These are phyloP conservation scores for Cetonia aurata DNA, from an alignment of 2,888 invertebrate species.

Conservation along the genomic window DNA sequence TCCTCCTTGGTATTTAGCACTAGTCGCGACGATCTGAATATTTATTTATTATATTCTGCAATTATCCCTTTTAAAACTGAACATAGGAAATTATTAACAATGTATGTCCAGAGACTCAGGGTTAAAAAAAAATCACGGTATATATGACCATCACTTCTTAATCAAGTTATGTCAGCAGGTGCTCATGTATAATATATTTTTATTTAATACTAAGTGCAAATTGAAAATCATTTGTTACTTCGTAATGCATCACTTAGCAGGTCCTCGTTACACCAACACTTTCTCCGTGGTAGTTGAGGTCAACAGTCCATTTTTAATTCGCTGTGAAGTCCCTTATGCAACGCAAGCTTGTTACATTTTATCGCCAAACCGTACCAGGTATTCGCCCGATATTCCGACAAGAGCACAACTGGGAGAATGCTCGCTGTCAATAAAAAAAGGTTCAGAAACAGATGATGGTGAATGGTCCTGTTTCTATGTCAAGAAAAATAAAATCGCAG, in stretches of 20 bases:
- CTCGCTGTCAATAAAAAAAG: conserved; percentile 27
- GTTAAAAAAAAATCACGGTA: too few species aligned
- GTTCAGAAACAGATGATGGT: conserved; percentile 46
- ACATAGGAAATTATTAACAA: too few species aligned
- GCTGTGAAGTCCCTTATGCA: conserved; percentile 49
- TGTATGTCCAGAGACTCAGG: too few species aligned
- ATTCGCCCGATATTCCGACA: conserved; percentile 26
- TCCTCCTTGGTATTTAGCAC: too few species aligned
- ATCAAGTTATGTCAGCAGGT: neutral
- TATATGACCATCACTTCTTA: neutral
- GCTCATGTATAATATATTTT: too few species aligned
- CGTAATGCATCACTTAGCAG: neutral
- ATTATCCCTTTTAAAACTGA: too few species aligned
- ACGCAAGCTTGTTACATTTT: conserved; percentile 48
- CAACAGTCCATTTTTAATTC: conserved; percentile 40
- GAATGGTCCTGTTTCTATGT: conserved; percentile 50
- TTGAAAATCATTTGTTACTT: too few species aligned
- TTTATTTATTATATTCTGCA: too few species aligned
- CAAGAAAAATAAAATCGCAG: conserved; percentile 44
- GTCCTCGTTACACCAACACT: neutral
- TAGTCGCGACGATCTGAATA: too few species aligned
- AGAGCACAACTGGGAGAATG: conserved; percentile 47
- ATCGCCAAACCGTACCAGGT: conserved; percentile 48
- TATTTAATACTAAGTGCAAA: too few species aligned
- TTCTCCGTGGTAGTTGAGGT: conserved; percentile 18